These are phyloP conservation scores for Morone saxatilis DNA, from an alignment of 2,113 vertebrate species.

Conservation along the genomic window DNA sequence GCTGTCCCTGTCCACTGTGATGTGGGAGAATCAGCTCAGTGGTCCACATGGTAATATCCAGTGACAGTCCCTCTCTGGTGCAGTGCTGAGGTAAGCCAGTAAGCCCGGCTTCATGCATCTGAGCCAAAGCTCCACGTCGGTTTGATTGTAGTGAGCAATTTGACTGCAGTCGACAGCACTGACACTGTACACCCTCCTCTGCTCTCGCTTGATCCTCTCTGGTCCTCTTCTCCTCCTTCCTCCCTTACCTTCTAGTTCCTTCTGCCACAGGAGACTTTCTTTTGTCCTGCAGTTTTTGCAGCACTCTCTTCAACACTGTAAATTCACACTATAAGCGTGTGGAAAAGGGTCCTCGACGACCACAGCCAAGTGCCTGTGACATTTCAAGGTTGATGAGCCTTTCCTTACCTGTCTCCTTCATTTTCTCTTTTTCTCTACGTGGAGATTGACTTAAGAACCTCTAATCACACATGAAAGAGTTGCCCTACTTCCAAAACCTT, in stretches of 20 bases:
- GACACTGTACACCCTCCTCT: conserved; percentile 27
- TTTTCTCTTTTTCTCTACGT: conserved; percentile 12
- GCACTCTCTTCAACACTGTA: neutral
- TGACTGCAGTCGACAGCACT: conserved; percentile 49
- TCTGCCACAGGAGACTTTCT: conserved; percentile 8
- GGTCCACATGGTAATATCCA: conserved; percentile 76
- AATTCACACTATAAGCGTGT: neutral
- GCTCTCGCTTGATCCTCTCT: conserved; percentile 20
- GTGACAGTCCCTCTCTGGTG: conserved; percentile 76
- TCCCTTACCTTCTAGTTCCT: neutral
- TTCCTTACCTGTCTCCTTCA: conserved; percentile 12
- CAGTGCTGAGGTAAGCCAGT: conserved; percentile 79
- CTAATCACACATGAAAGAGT: conserved; percentile 73
- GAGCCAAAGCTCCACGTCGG: conserved; percentile 56
- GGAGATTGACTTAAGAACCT: conserved; percentile 44
- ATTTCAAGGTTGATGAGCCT: conserved; percentile 47
- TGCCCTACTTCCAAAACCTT: conserved; percentile 60
- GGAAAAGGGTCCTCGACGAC: conserved; percentile 23
- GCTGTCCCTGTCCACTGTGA: conserved; percentile 56
- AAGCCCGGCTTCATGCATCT: conserved; percentile 52
- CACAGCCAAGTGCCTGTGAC: conserved; percentile 60
- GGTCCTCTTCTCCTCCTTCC: conserved; percentile 1
- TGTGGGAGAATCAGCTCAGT: conserved; percentile 58
- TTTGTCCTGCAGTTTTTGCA: conserved; percentile 1
- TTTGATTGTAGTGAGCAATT: conserved; percentile 54